A percentile compares a stretch with the other conserved stretches of the same genome.
These are phyloP conservation scores for Gnathonemus longibarbis DNA, from an alignment of 2,113 vertebrate genomes.

Conservation along the genomic window DNA sequence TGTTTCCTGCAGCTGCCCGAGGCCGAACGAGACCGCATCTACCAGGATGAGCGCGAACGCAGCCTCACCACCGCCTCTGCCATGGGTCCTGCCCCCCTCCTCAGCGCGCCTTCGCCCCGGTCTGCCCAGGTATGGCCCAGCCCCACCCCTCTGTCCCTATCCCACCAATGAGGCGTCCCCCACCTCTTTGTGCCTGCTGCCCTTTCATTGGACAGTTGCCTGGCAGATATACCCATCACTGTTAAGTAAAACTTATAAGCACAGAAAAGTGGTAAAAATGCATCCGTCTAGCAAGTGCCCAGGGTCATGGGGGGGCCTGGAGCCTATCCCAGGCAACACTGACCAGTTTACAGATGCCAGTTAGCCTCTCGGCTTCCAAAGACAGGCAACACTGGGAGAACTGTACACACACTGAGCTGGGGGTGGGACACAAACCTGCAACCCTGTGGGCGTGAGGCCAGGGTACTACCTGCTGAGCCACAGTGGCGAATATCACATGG, in stretches of 20 bases:
- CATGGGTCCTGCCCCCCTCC: slow-evolving; percentile 87
- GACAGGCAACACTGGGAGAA: background rate
- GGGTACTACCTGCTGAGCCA: background rate
- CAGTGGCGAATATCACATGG: background rate
- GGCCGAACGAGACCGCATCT: slow-evolving; percentile 92
- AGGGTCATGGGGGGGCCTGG: background rate
- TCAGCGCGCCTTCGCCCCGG: slow-evolving; percentile 85
- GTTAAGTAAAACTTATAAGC: background rate
- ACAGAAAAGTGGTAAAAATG: background rate
- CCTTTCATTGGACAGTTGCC: background rate
- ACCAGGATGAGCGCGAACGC: slow-evolving; percentile 95
- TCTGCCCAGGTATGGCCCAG: slow-evolving; percentile 77
- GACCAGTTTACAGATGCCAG: background rate
- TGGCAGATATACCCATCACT: background rate
- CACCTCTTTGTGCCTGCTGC: background rate
- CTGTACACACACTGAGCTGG: background rate
- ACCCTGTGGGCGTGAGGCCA: background rate
- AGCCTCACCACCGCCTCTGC: slow-evolving; percentile 89
- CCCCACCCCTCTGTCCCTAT: background rate
- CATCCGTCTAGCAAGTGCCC: background rate
- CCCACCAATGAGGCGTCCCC: background rate
- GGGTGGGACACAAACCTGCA: background rate
- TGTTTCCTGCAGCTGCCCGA: slow-evolving; percentile 97
- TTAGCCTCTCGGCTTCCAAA: background rate
- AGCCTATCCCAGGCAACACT: background rate